Base-by-base conservation (phyloP, 2,888 invertebrate genomes). In the Stictocephala bisonia region DNA sequence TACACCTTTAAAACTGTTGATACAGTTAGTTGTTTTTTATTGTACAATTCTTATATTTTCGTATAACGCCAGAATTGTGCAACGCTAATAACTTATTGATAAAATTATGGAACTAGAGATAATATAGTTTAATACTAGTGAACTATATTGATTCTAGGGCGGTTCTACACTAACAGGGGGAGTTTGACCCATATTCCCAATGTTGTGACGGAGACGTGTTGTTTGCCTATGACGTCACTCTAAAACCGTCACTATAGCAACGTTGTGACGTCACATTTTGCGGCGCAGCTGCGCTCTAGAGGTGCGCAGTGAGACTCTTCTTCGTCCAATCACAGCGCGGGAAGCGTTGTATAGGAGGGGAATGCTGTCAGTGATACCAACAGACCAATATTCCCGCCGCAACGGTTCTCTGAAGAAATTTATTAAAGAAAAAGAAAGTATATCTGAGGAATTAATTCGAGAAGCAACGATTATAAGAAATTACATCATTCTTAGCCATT, bases 271-370 rank as follows among this genome's bases (percentile, higher is more conserved):
- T 74, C 74, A 74, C 56, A 71, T 11, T 26, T 31, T 56, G 58
- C 60, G 72, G 69, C 74, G 74, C 69, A 74, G 58, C 72, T 74
- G 74, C 74, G 74, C 74, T 13, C 11, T 64, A 71, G 58, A 26
- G 24, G 29, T 71, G 70, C 70, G 70, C 70, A 71, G 27, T 71
- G 56, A 64, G 58, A 27, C 50, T 35, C 44, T 29, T 44, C 18
- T 53, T 20, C 20, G 58, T 27, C 70, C 70, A 71, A 71, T 71
- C 64, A 72, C 51, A 66, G 51, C 22, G 51, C 64, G 31, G 50
- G 66, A 72, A 60, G 20, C 35, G 41, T 27, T 13, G 50, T 1
- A 26, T 3, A 35, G 26, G 72, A 72, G 53, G 51, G 66, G 51
- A 24, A 64, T 15, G 64, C 15, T 18, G 64, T 20, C 64, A 64